Base-by-base conservation (phyloP, 2,113 vertebrate species). In the Anguilla japonica region DNA sequence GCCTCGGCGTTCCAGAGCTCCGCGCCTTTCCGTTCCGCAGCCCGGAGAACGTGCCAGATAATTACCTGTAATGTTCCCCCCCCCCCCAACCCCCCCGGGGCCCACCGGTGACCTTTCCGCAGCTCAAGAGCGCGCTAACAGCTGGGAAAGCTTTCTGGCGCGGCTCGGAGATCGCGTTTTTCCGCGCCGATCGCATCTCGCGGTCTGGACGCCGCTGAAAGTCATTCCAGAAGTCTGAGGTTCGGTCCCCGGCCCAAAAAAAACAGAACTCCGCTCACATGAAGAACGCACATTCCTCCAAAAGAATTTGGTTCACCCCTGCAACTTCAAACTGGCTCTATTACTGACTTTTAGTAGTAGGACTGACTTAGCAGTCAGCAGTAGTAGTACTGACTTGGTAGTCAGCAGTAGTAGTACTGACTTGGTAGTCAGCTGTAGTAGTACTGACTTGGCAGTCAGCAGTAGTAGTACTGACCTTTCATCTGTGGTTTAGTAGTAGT, bases 21-120 rank as follows among this genome's bases (percentile, higher is more conserved):
- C n/a, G 46, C 53, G 1, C 43, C 8, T 80, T 60, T 83, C 60
- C 50, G 13, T 40, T 81, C 40, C 14, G 13, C 39, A 86, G 79
- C 34, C 56, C 39, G 14, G 56, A 40, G 16, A 43, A n/a, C 11
- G 13, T 5, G 79, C 16, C 79, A 82, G 40, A 71, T 81, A 81
- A 81, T 63, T 80, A 80, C 79, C 79, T 67, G 85, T 63, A 67
- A 63, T 67, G 60, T 63, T 67, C 16, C 26, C 85, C 39, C 18
- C 34, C 20, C 82, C 15, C 26, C n/a, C 6, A 20, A 29, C 57
- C 46, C 41, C 29, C 20, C n/a, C 34, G 34, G 6, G 60, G 16
- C 39, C 11, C 29, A 0, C 22, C 39, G 13, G 14, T 83, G 56
- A 83, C 82, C 82, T 60, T 29, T 83, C 56, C 60, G 7, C 79